Conservation (phyloP, 2,113 vertebrate genomes). For the Ailuropoda melanoleuca region DNA sequence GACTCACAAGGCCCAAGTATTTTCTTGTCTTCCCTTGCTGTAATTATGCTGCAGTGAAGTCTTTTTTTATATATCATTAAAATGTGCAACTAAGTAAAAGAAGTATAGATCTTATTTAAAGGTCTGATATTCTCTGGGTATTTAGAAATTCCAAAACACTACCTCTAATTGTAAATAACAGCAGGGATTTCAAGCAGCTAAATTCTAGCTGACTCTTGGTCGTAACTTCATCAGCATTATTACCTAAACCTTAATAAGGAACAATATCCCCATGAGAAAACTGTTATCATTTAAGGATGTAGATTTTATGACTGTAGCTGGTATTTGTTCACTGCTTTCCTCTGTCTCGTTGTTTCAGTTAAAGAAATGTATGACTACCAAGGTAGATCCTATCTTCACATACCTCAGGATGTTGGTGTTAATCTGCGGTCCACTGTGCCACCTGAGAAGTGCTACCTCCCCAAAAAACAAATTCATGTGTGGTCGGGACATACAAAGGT, state of each 20-base stretch:
- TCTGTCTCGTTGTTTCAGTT: conserved; percentile 85
- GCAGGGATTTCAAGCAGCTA: neutral
- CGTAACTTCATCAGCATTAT: neutral
- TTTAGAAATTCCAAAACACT: conserved; percentile 41
- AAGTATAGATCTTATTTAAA: neutral
- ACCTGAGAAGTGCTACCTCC: conserved; percentile 98
- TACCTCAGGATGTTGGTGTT: conserved; percentile 97
- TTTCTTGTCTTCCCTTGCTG: neutral
- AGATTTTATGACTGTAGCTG: neutral
- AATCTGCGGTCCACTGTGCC: conserved; percentile 93
- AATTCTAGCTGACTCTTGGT: neutral
- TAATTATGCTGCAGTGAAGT: neutral
- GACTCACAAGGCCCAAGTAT: neutral
- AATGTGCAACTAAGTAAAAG: neutral
- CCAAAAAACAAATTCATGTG: conserved; percentile 98
- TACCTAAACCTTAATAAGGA: neutral
- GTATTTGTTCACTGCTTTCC: conserved; percentile 44
- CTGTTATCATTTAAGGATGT: neutral
- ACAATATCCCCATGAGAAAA: neutral
- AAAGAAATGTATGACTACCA: conserved; percentile 99
- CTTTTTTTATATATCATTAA: conserved; percentile 16
- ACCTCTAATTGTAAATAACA: conserved; percentile 21
- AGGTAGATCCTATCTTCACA: conserved; percentile 96
- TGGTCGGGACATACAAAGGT: conserved; percentile 99
- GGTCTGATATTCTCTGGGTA: neutral